These are phyloP conservation scores for Tapirus terrestris DNA, from an alignment of 2,113 vertebrate species.

Conservation along the genomic window DNA sequence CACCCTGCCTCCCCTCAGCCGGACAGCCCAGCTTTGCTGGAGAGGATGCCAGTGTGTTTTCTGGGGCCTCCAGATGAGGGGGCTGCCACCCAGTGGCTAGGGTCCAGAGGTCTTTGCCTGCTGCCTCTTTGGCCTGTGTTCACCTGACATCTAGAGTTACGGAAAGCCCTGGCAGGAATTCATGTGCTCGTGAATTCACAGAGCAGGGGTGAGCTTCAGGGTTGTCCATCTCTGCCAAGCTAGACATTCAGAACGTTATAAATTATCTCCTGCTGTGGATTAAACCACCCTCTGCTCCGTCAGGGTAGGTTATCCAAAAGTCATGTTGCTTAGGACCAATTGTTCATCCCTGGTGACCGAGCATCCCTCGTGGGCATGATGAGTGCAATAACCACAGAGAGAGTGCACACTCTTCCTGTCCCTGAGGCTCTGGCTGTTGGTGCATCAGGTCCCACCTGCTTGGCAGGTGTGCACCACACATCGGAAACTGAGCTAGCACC, in stretches of 20 bases:
- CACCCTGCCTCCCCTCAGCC: not conserved
- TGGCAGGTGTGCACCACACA: accelerated
- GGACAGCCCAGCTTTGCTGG: not conserved
- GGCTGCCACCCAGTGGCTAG: too few relatives aligned
- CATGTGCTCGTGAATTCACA: not conserved
- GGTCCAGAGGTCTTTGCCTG: not conserved
- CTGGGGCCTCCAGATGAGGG: not conserved
- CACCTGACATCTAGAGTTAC: not conserved
- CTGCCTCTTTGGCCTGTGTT: not conserved
- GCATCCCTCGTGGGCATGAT: accelerated
- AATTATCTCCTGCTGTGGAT: not conserved
- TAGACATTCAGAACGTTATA: not conserved
- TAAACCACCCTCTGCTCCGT: not conserved
- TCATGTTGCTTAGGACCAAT: not conserved
- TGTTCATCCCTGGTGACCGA: not conserved
- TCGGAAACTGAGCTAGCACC: not conserved
- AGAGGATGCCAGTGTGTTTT: not conserved
- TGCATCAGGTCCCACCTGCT: not conserved
- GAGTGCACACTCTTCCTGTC: not conserved
- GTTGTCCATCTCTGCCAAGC: not conserved
- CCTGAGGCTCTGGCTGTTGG: accelerated
- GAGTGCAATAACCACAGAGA: not conserved
- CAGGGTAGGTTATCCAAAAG: not conserved
- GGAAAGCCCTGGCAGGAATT: not conserved
- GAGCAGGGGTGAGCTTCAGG: not conserved